A percentile compares a stretch with the other conserved stretches of the same genome.
Evolutionary conservation across 2,888 invertebrate genomes (phyloP).

Genomic region (Ferdinandea cuprea): DNA sequence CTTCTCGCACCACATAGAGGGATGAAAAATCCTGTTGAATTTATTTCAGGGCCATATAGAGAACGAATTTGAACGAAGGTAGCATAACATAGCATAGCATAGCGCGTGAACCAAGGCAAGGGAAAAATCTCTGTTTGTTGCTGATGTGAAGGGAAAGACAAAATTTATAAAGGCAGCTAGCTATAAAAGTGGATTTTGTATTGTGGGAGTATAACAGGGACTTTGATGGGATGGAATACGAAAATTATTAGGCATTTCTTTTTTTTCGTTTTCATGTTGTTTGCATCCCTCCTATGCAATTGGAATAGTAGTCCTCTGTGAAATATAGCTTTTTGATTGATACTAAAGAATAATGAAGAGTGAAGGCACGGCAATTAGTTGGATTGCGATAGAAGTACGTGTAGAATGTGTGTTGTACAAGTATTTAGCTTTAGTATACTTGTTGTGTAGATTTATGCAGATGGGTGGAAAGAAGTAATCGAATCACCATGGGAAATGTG

Average conservation of each 20-base stretch:
- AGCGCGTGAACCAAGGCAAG: neutral
- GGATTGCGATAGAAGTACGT: no score
- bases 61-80: neutral
- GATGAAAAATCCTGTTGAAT: constrained; percentile 67
- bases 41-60: constrained; percentile 46
- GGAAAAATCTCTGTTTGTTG: neutral
- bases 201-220: neutral
- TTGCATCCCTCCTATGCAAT: no score
- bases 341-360: no score
- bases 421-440: no score
- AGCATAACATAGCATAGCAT: neutral
- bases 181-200: neutral
- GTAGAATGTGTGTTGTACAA: no score
- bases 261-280: no score
- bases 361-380: no score
- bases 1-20: constrained; percentile 34
- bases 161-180: neutral
- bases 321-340: no score
- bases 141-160: neutral
- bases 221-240: neutral
- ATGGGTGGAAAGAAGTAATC: no score
- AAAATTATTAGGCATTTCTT: neutral
- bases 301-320: no score
- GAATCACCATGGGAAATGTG: no score
- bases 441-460: no score